phyloP scores from a whole-genome alignment of 2,797 vertebrate genomes.

The Allobates femoralis region DNA sequence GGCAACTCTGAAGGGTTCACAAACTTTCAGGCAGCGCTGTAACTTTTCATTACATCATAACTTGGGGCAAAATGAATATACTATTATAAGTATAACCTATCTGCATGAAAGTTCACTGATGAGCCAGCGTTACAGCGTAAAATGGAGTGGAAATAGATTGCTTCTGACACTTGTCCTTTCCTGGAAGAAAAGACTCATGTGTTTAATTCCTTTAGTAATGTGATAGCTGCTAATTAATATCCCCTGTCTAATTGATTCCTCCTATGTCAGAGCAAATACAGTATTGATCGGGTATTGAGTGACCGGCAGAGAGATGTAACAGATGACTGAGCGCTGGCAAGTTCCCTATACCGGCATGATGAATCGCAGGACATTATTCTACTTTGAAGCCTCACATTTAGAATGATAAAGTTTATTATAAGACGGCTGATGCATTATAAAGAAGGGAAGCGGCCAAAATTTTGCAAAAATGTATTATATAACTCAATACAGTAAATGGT shows the following conservation, averaged over 20 bases:
- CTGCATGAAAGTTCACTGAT: background rate
- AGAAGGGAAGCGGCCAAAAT: background rate
- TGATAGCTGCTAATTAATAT: constrained; percentile 40
- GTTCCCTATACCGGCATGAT: constrained; percentile 14
- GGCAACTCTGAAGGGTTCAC: too few relatives aligned
- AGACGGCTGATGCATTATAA: background rate
- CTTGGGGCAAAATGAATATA: too few relatives aligned
- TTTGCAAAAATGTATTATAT: background rate
- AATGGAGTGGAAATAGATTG: background rate
- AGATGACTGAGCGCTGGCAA: constrained; percentile 20
- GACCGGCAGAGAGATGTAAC: constrained; percentile 30
- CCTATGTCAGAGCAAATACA: constrained; percentile 42
- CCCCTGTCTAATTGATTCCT: constrained; percentile 48
- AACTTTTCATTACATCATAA: too few relatives aligned
- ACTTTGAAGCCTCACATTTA: background rate
- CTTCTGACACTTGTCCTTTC: constrained; percentile 5
- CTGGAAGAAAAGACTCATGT: background rate
- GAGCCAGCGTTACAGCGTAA: background rate
- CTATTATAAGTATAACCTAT: background rate
- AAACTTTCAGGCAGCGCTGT: too few relatives aligned
- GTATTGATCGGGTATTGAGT: constrained; percentile 46
- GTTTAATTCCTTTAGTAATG: constrained; percentile 20
- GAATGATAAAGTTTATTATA: background rate
- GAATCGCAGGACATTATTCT: constrained; percentile 5
- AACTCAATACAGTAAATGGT: background rate